Base-by-base conservation (phyloP, 2,113 vertebrate genomes). In the Marcusenius ussheri region DNA sequence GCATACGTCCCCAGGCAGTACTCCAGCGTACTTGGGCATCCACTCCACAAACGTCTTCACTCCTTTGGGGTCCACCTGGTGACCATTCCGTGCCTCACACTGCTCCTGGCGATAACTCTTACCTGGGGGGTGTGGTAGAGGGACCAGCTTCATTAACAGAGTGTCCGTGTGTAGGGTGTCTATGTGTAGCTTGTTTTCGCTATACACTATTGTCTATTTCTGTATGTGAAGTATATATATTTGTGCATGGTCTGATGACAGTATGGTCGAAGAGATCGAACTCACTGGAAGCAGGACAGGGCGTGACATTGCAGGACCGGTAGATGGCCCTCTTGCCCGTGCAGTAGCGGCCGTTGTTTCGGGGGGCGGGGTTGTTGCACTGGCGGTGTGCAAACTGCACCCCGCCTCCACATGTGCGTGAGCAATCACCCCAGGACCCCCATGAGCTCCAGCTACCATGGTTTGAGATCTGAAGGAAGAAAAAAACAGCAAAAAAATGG, bases 371-470 rank as follows among this genome's bases (percentile, higher is more conserved):
- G 90, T 99, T 99, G 93, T 99, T 99, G 95, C 98, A 99, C 91
- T 98, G 96, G 1, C 98, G 97, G 70, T 98, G 96, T 24, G 98
- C 97, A 90, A 99, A 99, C 93, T 99, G 98, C 5, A 99, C 97
- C 1, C 98, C 98, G 0, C 98, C 98, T 0, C 98, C 97, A 62
- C 98, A 99, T 0, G 97, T 96, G 0, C 98, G 96, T 19, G 98
- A 98, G 91, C 98, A 99, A 3, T 96, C 93, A 8, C 98, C 98
- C 98, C 98, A 99, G 0, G 97, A 89, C 0, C 98, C 98, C 98
- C 98, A 99, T 6, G 98, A 98, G 0, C 98, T 99, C 98, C 98
- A 99, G 94, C 97, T 99, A 77, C 98, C 98, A 0, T 99, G 97
- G 91, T 97, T 98, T 47, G 98, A 98, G 51, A 96, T 96, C 98